Conservation (phyloP, 1,140 invertebrate species). For the Lucilia cuprina region DNA sequence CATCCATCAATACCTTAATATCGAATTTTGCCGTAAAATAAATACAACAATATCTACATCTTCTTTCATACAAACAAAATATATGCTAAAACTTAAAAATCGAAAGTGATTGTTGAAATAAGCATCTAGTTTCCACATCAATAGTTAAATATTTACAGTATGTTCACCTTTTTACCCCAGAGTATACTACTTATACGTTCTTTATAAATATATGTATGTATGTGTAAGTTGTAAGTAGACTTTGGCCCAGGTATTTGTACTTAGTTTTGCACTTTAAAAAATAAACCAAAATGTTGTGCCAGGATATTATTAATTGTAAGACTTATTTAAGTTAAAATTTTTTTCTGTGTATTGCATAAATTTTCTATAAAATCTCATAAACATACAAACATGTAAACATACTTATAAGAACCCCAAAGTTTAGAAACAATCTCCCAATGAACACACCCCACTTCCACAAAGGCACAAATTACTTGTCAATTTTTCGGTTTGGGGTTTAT, state of each 20-base stretch:
- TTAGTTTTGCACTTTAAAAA: too few relatives aligned
- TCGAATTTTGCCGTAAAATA: background rate
- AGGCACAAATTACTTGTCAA: background rate
- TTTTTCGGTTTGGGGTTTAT: background rate
- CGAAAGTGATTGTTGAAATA: slow-evolving; percentile 13
- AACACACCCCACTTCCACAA: background rate
- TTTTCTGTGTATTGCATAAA: background rate
- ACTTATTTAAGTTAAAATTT: background rate
- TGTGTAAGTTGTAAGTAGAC: too few relatives aligned
- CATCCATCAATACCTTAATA: background rate
- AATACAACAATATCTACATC: background rate
- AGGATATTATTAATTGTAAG: too few relatives aligned
- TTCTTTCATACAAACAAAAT: background rate
- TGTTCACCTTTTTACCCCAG: background rate
- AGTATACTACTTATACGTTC: too few relatives aligned
- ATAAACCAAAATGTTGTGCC: too few relatives aligned
- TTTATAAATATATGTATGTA: too few relatives aligned
- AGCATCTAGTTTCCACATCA: slow-evolving; percentile 12
- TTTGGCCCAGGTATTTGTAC: too few relatives aligned
- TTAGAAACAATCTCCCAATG: background rate
- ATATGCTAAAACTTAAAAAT: slow-evolving; percentile 9
- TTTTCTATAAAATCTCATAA: background rate
- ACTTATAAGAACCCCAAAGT: background rate
- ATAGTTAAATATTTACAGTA: background rate
- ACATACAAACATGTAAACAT: background rate